Percentiles rank a stretch among this genome's conserved stretches.
Conservation (phyloP, 1,140 invertebrate genomes). For the Dermatophagoides farinae region DNA sequence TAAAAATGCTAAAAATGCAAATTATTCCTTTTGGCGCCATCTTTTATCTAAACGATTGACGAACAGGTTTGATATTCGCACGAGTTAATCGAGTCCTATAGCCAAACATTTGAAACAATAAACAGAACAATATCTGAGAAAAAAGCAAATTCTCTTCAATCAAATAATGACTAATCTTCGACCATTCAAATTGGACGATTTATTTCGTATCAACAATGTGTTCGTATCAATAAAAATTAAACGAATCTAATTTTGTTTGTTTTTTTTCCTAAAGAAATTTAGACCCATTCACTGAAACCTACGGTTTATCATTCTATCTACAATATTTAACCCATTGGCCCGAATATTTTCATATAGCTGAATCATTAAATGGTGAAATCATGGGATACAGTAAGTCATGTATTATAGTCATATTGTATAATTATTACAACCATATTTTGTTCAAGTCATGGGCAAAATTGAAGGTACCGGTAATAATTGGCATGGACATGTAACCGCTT, state of each 20-base stretch:
- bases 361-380: slow-evolving; percentile 79
- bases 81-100: no score
- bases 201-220: slow-evolving; percentile 91
- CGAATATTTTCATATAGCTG: slow-evolving; percentile 93
- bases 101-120: no score
- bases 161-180: slow-evolving; percentile 66
- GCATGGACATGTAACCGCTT: slow-evolving; percentile 96
- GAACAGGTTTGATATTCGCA: no score
- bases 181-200: slow-evolving; percentile 77
- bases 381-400: slow-evolving; percentile 87
- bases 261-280: slow-evolving; percentile 51
- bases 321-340: slow-evolving; percentile 95
- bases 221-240: slow-evolving; percentile 34
- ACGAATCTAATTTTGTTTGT: not conserved
- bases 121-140: no score
- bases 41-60: no score
- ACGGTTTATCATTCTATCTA: slow-evolving; percentile 90
- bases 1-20: no score
- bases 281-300: slow-evolving; percentile 90
- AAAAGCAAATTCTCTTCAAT: not conserved
- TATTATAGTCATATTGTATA: slow-evolving; percentile 10
- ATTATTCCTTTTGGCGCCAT: no score
- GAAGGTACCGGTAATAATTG: slow-evolving; percentile 85
- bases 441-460: slow-evolving; percentile 91
- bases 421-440: slow-evolving; percentile 16